Evolutionary conservation across 2,888 invertebrate genomes (phyloP).

Genomic region (Yponomeuta sedellus): DNA sequence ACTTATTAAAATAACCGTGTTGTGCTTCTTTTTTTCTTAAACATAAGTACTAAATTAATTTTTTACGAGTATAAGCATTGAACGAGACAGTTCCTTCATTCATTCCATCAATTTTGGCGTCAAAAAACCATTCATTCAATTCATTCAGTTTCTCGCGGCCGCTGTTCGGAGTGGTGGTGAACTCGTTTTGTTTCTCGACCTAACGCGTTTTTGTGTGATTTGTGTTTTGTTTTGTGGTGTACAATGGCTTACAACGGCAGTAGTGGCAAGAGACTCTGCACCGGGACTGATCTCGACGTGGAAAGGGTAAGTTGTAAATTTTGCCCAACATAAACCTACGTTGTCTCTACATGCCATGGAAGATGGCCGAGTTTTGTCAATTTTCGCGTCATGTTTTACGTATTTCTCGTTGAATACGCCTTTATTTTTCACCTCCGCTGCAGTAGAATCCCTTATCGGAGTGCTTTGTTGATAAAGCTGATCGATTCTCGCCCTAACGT

Average conservation of each 20-base stretch:
- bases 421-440: not conserved
- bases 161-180: constrained; percentile 38
- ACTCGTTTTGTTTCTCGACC: constrained; percentile 37
- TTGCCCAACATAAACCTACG: constrained; percentile 47
- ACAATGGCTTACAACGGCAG: constrained; percentile 84
- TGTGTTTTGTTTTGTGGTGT: constrained; percentile 78
- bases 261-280: constrained; percentile 76
- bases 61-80: too few relatives aligned
- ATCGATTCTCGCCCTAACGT: constrained; percentile 26
- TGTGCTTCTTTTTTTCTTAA: too few relatives aligned
- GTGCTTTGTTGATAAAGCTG: not conserved
- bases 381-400: constrained; percentile 54
- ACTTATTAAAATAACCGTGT: too few relatives aligned
- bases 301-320: constrained; percentile 62
- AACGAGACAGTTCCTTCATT: constrained; percentile 25
- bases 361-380: constrained; percentile 71
- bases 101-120: constrained; percentile 40
- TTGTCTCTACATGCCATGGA: constrained; percentile 39
- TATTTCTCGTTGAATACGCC: constrained; percentile 25
- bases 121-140: constrained; percentile 36
- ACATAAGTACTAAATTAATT: too few relatives aligned
- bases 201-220: constrained; percentile 72
- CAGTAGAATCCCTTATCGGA: constrained; percentile 5
- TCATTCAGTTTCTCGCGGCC: constrained; percentile 57
- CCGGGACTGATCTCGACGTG: constrained; percentile 68